phyloP scores from a whole-genome alignment of 2,113 vertebrate genomes.

The Xyrauchen texanus region DNA sequence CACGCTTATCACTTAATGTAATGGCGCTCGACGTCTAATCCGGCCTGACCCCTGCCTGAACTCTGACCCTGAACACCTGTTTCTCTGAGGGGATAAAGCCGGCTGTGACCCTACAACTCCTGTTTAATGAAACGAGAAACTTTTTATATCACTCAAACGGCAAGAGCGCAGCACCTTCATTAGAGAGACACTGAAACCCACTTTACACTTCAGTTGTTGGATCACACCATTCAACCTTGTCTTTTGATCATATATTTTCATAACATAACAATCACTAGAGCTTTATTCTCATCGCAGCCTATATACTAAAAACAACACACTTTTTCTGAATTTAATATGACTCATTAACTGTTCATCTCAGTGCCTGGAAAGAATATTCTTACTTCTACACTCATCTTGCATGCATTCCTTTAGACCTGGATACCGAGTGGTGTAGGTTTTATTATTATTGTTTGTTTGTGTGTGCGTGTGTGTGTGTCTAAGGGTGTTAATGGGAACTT shows the following conservation, averaged over 20 bases:
- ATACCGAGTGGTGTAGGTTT: not conserved
- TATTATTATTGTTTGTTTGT: not conserved
- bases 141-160: slow-evolving; percentile 34
- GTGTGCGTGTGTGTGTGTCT: not conserved
- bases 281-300: too few relatives aligned
- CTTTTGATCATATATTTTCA: too few relatives aligned
- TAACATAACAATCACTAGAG: too few relatives aligned
- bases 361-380: too few relatives aligned
- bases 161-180: slow-evolving; percentile 48
- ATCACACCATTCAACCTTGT: too few relatives aligned
- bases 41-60: slow-evolving; percentile 55
- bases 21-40: slow-evolving; percentile 49
- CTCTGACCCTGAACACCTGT: slow-evolving; percentile 62
- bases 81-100: slow-evolving; percentile 48
- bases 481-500: slow-evolving; percentile 32
- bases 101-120: slow-evolving; percentile 55
- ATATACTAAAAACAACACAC: too few relatives aligned
- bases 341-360: too few relatives aligned
- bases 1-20: slow-evolving; percentile 57
- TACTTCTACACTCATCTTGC: too few relatives aligned
- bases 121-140: slow-evolving; percentile 59
- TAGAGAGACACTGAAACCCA: slow-evolving; percentile 36
- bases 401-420: too few relatives aligned
- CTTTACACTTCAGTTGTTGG: slow-evolving; percentile 24
- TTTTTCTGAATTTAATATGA: too few relatives aligned